Evolutionary conservation across 2,113 vertebrate species (phyloP).

Genomic region (Hyaena hyaena): DNA sequence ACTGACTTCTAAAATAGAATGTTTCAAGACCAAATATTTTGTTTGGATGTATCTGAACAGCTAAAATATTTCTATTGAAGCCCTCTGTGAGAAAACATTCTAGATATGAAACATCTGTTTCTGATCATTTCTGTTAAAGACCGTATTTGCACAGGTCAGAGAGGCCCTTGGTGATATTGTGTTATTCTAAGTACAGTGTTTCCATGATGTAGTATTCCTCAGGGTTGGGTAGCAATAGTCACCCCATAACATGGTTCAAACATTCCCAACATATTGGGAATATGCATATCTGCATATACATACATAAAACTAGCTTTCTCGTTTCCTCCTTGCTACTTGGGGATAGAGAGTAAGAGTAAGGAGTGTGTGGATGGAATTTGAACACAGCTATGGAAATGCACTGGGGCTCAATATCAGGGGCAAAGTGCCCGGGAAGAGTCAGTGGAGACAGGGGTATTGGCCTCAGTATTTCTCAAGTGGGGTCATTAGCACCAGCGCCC

Average conservation of each 20-base stretch:
- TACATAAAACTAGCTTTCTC: not conserved
- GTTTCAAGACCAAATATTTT: constrained; percentile 63
- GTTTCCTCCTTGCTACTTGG: not conserved
- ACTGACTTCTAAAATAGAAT: constrained; percentile 59
- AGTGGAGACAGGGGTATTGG: not conserved
- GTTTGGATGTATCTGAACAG: constrained; percentile 65
- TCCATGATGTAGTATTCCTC: not conserved
- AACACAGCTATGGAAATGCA: not conserved
- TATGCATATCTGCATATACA: not conserved
- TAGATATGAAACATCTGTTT: constrained; percentile 67
- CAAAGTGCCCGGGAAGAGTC: not conserved
- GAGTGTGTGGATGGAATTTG: not conserved
- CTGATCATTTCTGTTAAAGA: constrained; percentile 47
- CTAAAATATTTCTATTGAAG: constrained; percentile 68
- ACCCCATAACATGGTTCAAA: not conserved
- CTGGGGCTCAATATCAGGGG: not conserved
- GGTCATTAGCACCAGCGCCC: not conserved
- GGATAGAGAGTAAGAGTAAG: not conserved
- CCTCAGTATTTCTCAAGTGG: not conserved
- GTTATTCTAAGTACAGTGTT: not conserved
- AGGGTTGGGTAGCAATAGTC: not conserved
- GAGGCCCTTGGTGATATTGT: not conserved
- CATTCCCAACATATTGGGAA: not conserved
- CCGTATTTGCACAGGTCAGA: constrained; percentile 50
- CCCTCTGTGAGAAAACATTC: constrained; percentile 62